Conservation (phyloP, 2,888 invertebrate species). For the Phengaris arion region DNA sequence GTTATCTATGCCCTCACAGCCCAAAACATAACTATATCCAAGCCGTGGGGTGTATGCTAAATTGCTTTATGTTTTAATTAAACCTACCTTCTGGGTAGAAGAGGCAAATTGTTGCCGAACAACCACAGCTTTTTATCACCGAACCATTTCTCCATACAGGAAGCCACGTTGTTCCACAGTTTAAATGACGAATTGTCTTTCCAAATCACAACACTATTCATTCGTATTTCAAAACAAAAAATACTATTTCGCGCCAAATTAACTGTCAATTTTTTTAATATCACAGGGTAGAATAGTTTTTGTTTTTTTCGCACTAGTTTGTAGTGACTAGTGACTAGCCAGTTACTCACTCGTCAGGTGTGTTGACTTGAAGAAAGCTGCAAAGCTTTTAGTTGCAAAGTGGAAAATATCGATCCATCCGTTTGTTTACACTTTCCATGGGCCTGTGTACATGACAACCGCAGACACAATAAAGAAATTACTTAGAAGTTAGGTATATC, state of each 20-base stretch:
- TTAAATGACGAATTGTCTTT: conserved; percentile 54
- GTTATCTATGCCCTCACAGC: too few species aligned
- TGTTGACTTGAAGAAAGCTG: conserved; percentile 55
- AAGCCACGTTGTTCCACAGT: conserved; percentile 74
- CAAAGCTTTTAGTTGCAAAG: conserved; percentile 58
- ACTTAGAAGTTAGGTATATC: not conserved
- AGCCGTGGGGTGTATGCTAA: not conserved
- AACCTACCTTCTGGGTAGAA: conserved; percentile 87
- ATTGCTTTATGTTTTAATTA: not conserved
- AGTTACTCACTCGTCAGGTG: conserved; percentile 36
- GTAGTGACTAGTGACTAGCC: not conserved
- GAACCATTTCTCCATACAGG: conserved; percentile 95
- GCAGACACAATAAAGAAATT: conserved; percentile 41
- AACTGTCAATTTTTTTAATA: conserved; percentile 45
- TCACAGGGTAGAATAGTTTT: not conserved
- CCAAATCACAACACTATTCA: conserved; percentile 50
- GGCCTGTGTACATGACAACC: conserved; percentile 77
- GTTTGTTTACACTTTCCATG: conserved; percentile 75
- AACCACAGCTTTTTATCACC: conserved; percentile 94
- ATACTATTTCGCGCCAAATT: conserved; percentile 61
- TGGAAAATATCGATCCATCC: conserved; percentile 67
- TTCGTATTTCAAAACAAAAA: conserved; percentile 58
- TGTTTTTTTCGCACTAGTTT: not conserved
- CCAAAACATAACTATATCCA: not conserved
- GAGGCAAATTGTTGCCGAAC: conserved; percentile 92